phyloP scores from a whole-genome alignment of 2,113 vertebrate genomes.

The Gymnocephalus cernua region DNA sequence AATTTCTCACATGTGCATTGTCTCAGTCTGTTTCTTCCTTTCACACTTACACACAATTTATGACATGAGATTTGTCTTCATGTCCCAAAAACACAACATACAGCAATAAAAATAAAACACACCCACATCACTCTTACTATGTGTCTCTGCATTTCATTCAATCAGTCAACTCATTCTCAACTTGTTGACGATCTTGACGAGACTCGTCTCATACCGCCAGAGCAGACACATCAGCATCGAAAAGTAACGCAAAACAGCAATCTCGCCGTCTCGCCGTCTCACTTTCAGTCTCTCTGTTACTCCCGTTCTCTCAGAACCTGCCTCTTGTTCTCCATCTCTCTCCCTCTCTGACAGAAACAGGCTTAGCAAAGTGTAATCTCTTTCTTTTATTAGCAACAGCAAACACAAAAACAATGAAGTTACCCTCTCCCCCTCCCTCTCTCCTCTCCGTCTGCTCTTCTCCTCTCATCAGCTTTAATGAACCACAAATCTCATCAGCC shows the following conservation, averaged over 20 bases:
- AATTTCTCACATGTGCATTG: slow-evolving; percentile 23
- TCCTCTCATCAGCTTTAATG: slow-evolving; percentile 75
- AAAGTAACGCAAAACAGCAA: slow-evolving; percentile 48
- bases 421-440: slow-evolving; percentile 31
- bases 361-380: slow-evolving; percentile 72
- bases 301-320: slow-evolving; percentile 30
- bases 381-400: slow-evolving; percentile 79
- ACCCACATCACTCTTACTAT: background rate
- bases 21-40: slow-evolving; percentile 18
- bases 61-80: slow-evolving; percentile 39
- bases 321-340: slow-evolving; percentile 40
- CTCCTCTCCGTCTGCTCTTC: slow-evolving; percentile 56
- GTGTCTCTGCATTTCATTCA: background rate
- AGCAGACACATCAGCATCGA: slow-evolving; percentile 48
- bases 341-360: slow-evolving; percentile 58
- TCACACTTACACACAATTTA: slow-evolving; percentile 16
- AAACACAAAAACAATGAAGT: slow-evolving; percentile 76
- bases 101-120: background rate
- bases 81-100: background rate
- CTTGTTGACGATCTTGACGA: slow-evolving; percentile 50
- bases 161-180: slow-evolving; percentile 48
- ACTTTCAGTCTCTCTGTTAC: slow-evolving; percentile 44
- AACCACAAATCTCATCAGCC: slow-evolving; percentile 78
- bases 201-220: slow-evolving; percentile 28
- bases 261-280: slow-evolving; percentile 49